Evolutionary conservation across 1,140 invertebrate species (phyloP), one percentile per base, ranked within the genome.

Genomic region (Theocolax elegans): DNA sequence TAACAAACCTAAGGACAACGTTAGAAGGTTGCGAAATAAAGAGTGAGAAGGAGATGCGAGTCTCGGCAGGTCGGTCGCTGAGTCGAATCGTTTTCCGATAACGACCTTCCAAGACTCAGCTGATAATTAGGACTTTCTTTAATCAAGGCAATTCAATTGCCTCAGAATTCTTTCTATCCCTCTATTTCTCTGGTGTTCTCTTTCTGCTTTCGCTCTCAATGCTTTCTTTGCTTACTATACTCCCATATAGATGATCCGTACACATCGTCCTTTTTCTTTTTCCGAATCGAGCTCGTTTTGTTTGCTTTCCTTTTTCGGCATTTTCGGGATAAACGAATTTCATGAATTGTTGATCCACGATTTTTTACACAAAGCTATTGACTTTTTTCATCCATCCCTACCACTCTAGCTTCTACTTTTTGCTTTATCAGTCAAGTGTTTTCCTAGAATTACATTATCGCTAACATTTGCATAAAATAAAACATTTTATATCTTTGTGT

Each of bases 41-140:
- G 15, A 17, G 19, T 27, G 38, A 46, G 58, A 53, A 62, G 48
- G 21, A 62, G 58, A 13, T 35, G 35, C 13, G 31, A 67, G 35
- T 69, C n/a, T 29, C 60, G 40, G 71, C 12, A 59, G 4, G 60
- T 44, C 60, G 56, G 31, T 71, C 72, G 73, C 72, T 72, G 76
- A 76, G 73, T 81, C 72, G 75, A 82, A 81, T 80, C 72, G 78
- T 80, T 83, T 80, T 79, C 77, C 80, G 67, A 81, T 81, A 81
- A 77, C 70, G 73, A 53, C 66, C 44, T 49, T 49, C 17, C 48
- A 66, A 65, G 72, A 74, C 62, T 65, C 71, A 72, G 71, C 75
- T 81, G 75, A 80, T 82, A 81, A 83, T 83, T 82, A 83, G 76
- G 75, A 81, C 73, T 77, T 78, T 76, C 76, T 75, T 79, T 80